Conservation (phyloP, 92 coral and sea anemone species). For the Heliopora coerulea region DNA sequence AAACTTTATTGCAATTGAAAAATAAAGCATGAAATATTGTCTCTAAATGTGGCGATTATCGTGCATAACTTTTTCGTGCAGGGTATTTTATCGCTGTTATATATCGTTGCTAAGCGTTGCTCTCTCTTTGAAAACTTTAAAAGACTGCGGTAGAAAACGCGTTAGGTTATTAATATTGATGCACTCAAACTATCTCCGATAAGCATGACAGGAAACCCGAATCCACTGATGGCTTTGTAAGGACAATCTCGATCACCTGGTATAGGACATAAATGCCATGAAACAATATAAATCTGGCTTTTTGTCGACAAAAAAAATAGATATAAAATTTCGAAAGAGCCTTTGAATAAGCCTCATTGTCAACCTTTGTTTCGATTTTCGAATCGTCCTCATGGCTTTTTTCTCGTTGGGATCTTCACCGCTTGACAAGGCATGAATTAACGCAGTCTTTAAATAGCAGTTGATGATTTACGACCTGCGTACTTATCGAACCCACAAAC, state of each 20-base stretch:
- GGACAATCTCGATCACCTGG: slow-evolving; percentile 35
- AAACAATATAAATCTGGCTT: slow-evolving; percentile 21
- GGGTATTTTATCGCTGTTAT: slow-evolving; percentile 37
- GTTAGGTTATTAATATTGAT: slow-evolving; percentile 40
- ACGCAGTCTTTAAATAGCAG: slow-evolving; percentile 24
- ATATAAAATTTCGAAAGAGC: slow-evolving; percentile 31
- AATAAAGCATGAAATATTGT: slow-evolving; percentile 19
- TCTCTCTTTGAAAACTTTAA: slow-evolving; percentile 23
- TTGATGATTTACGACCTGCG: slow-evolving; percentile 39
- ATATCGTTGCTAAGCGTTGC: slow-evolving; percentile 42
- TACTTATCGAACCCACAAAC: slow-evolving; percentile 29
- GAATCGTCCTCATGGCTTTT: neutral
- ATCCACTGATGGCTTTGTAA: slow-evolving; percentile 14
- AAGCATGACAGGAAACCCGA: slow-evolving; percentile 38
- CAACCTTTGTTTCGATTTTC: neutral
- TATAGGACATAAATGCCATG: slow-evolving; percentile 15
- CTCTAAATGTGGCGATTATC: slow-evolving; percentile 9
- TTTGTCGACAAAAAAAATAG: slow-evolving; percentile 3
- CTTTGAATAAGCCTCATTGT: neutral
- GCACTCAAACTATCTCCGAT: slow-evolving; percentile 30
- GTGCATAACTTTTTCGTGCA: slow-evolving; percentile 7
- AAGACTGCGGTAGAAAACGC: slow-evolving; percentile 22
- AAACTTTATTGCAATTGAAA: slow-evolving; percentile 23
- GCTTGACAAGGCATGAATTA: neutral
- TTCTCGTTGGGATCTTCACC: neutral